Percentiles rank a stretch among this genome's conserved stretches.
phyloP scores from a whole-genome alignment of 1,140 invertebrate genomes.

The Aphelinus atriplicis region DNA sequence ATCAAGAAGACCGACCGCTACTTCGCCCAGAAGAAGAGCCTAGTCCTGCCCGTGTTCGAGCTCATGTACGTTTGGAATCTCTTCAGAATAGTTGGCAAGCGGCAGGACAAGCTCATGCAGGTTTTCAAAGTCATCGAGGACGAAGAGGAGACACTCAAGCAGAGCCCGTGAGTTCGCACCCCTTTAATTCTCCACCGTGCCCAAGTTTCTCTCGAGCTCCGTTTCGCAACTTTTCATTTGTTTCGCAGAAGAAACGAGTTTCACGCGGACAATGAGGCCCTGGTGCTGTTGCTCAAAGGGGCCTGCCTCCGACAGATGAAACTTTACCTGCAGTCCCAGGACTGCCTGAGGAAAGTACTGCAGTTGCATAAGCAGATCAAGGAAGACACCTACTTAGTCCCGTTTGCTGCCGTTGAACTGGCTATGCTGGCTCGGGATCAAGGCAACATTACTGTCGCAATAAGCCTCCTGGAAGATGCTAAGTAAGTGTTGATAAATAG shows the following conservation, averaged over 20 bases:
- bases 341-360: slow-evolving; percentile 77
- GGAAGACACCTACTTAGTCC: slow-evolving; percentile 86
- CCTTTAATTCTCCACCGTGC: no score
- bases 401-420: slow-evolving; percentile 88
- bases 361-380: slow-evolving; percentile 80
- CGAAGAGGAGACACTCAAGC: slow-evolving; percentile 64
- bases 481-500: slow-evolving; percentile 71
- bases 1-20: slow-evolving; percentile 85
- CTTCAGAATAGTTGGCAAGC: slow-evolving; percentile 84
- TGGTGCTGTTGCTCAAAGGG: slow-evolving; percentile 84
- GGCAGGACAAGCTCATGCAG: slow-evolving; percentile 73
- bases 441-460: slow-evolving; percentile 75
- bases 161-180: slow-evolving; percentile 45
- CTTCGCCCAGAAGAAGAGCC: slow-evolving; percentile 75
- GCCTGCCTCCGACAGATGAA: slow-evolving; percentile 82
- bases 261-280: slow-evolving; percentile 80
- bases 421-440: slow-evolving; percentile 79
- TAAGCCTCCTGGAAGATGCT: slow-evolving; percentile 81
- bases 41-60: slow-evolving; percentile 87
- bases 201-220: no score
- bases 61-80: slow-evolving; percentile 95
- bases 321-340: slow-evolving; percentile 77
- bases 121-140: slow-evolving; percentile 79
- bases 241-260: slow-evolving; percentile 66
- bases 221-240: not conserved